Evolutionary conservation across 2,888 invertebrate genomes (phyloP).

Genomic region (Rotaria magnacalcarata): DNA sequence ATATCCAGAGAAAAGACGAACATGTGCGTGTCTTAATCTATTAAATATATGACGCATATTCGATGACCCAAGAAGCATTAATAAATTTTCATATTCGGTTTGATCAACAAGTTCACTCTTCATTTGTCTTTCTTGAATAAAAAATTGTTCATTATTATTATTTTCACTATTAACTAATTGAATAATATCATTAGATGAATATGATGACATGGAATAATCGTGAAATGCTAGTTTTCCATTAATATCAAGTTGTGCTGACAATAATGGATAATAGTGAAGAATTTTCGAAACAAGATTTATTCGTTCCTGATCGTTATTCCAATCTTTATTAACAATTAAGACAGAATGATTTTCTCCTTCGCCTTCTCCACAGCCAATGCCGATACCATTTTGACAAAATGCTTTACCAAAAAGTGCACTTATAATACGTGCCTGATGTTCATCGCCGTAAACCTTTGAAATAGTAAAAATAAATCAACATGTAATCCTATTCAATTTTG

Average conservation of each 20-base stretch:
- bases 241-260: constrained; percentile 12
- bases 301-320: background rate
- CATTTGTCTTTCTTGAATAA: background rate
- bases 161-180: background rate
- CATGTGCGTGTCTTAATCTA: background rate
- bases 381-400: background rate
- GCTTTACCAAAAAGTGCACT: background rate
- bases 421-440: background rate
- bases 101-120: constrained; percentile 13
- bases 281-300: background rate
- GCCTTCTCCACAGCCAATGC: background rate
- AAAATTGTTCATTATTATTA: background rate
- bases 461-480: background rate
- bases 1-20: background rate
- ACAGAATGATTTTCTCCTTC: background rate
- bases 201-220: background rate
- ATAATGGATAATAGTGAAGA: background rate
- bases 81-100: constrained; percentile 6
- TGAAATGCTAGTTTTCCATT: constrained; percentile 3
- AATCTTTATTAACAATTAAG: background rate
- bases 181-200: background rate
- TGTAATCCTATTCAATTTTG: too few species aligned
- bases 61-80: background rate
- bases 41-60: background rate
- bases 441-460: background rate